Evolutionary conservation across 2,113 vertebrate species (phyloP), one percentile per base, ranked within the genome.

Genomic region (Amphiprion ocellaris): DNA sequence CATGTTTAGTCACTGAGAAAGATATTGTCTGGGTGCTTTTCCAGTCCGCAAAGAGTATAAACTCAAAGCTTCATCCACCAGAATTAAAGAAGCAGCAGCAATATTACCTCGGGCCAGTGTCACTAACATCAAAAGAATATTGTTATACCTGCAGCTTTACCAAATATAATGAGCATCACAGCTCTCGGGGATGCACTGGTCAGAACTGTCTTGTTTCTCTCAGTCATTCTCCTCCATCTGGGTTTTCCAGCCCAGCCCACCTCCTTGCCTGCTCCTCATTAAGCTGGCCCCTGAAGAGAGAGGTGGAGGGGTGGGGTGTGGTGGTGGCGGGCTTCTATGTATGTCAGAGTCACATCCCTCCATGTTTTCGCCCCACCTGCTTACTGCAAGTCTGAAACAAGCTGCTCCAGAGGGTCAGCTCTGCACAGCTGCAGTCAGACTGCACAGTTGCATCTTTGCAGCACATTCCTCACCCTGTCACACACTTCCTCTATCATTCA

Each of bases 181-280:
- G 54, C 74, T 87, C 61, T 46, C 17, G 41, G 89, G 76, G 90
- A 86, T 75, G 54, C 55, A 82, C 64, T 61, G 59, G 74, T 76
- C 41, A 81, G 90, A 90, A 89, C 79, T 85, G 79, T 92, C 78
- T 86, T 70, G 60, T 92, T 93, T 90, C 82, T 74, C 67, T 76
- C 76, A 86, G 79, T 66, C 83, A 82, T 77, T 83, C 75, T 87
- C 54, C 79, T 87, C 82, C 88, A 92, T 91, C 91, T 93, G 84
- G 84, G 68, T 46, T 79, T 84, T 88, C 78, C 68, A 89, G 86
- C 62, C 83, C 75, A 61, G 66, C 84, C 70, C 88, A 77, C 81
- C 73, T 44, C 56, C 74, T 80, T 62, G 58, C 72, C 81, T 89
- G 92, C 86, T 92, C 87, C 88, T 88, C 85, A 93, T 95, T 93